phyloP scores from a whole-genome alignment of 1,140 invertebrate genomes.

The Eulimnadia texana region DNA sequence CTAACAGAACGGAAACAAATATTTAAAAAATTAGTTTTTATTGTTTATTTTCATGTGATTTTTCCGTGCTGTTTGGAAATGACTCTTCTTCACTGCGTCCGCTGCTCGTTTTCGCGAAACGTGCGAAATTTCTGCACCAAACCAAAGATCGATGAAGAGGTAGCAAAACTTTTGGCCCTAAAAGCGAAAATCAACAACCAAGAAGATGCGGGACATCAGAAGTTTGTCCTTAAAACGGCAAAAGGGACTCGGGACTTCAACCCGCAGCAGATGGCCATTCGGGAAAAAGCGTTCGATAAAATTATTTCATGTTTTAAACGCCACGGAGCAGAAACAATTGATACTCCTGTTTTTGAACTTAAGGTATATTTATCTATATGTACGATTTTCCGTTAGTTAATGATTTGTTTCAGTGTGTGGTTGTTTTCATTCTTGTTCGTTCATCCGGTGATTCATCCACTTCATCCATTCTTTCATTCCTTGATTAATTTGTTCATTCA shows the following conservation, averaged over 20 bases:
- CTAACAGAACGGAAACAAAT: conserved; percentile 12
- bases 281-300: conserved; percentile 75
- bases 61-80: conserved; percentile 5
- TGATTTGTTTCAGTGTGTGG: no score
- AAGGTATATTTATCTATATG: conserved; percentile 48
- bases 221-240: conserved; percentile 70
- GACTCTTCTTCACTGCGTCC: conserved; percentile 3
- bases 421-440: no score
- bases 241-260: conserved; percentile 94
- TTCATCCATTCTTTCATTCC: no score
- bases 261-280: conserved; percentile 84
- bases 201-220: conserved; percentile 28
- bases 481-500: no score
- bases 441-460: no score
- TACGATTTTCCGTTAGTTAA: no score
- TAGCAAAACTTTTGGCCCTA: conserved; percentile 58
- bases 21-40: conserved; percentile 17
- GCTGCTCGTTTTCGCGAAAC: not conserved
- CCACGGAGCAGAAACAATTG: conserved; percentile 96
- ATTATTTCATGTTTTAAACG: conserved; percentile 84
- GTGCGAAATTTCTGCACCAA: not conserved
- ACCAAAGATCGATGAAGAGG: conserved; percentile 58
- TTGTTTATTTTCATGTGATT: conserved; percentile 11
- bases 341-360: conserved; percentile 97
- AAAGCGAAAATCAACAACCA: conserved; percentile 51